Evolutionary conservation across 1,140 invertebrate genomes (phyloP), one percentile per base, ranked within the genome.

Genomic region (Andricus grossulariae): DNA sequence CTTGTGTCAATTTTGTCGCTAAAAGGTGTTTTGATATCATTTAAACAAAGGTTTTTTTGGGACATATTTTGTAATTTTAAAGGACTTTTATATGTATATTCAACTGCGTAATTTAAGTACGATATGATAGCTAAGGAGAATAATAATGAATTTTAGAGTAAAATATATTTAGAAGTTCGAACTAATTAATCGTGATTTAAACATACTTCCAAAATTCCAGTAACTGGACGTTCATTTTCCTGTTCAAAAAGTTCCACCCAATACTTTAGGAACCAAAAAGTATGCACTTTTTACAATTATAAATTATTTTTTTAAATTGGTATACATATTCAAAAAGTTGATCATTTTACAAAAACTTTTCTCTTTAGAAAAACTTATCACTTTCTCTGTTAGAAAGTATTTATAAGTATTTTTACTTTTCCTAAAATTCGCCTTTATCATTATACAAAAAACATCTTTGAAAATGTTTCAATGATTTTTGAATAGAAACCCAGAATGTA

Each of bases 41-140:
- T 66, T 32, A 8, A 25, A 60, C 10, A 60, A 60, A 25, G 1
- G 12, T 13, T 60, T 25, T 32, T 3, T 39, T 39, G 60, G 16
- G 15, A 66, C 39, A 32, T 10, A 66, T 39, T 16, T 66, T 66
- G 60, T 66, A 66, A 66, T 39, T 66, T 45, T 66, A n/a, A 32
- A 60, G 57, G 57, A 60, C 57, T 60, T 60, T 60, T 60, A 32
- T 60, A 60, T 60, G 57, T 32, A 66, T 66, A 66, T 66, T 66
- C 60, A 66, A 66, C 57, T 66, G 57, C 57, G 21, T 66, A 66
- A 66, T 66, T 66, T 66, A 60, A 57, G 55, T 57, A 57, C 19
- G 55, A 57, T 25, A 18, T 57, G 18, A 19, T 54, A 54, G 52
- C 18, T 54, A 13, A 57, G 55, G 10, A 57, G 55, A 57, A 57